Conservation (phyloP, 2,888 invertebrate species). For the Lithophane ornitopus region DNA sequence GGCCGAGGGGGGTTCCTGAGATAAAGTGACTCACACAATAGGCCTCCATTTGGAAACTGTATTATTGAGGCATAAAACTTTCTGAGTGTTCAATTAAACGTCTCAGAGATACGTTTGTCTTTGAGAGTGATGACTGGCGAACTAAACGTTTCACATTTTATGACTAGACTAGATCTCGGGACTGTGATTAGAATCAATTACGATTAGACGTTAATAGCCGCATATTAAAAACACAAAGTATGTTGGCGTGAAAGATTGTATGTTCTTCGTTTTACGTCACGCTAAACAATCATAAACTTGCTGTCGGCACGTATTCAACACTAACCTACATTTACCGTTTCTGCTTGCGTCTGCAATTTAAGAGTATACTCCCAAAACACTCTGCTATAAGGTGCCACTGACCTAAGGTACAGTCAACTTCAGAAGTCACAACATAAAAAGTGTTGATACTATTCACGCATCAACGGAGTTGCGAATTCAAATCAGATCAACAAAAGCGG, state of each 20-base stretch:
- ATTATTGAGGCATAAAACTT: constrained; percentile 42
- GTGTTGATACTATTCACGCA: constrained; percentile 36
- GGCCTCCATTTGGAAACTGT: constrained; percentile 30
- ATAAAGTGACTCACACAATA: constrained; percentile 38
- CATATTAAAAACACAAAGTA: constrained; percentile 22
- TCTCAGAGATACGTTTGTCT: constrained; percentile 19
- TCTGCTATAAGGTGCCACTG: constrained; percentile 26
- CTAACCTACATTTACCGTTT: constrained; percentile 60
- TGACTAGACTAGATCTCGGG: constrained; percentile 25
- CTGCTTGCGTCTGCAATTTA: constrained; percentile 39
- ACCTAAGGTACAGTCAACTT: constrained; percentile 52
- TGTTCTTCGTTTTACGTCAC: constrained; percentile 28
- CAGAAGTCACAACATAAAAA: constrained; percentile 27
- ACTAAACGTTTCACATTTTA: constrained; percentile 46
- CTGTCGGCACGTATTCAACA: constrained; percentile 23
- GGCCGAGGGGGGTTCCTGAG: background rate
- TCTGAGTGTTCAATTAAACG: constrained; percentile 35
- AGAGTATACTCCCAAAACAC: constrained; percentile 41
- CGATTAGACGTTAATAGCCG: constrained; percentile 19
- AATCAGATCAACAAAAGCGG: constrained; percentile 35
- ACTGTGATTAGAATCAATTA: constrained; percentile 38
- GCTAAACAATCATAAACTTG: constrained; percentile 37
- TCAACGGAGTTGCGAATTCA: constrained; percentile 17
- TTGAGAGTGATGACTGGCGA: constrained; percentile 4
- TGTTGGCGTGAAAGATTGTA: constrained; percentile 37